Percentiles rank a stretch among this genome's conserved stretches.
phyloP scores from a whole-genome alignment of 2,888 invertebrate species.

The Doris montereyensis region DNA sequence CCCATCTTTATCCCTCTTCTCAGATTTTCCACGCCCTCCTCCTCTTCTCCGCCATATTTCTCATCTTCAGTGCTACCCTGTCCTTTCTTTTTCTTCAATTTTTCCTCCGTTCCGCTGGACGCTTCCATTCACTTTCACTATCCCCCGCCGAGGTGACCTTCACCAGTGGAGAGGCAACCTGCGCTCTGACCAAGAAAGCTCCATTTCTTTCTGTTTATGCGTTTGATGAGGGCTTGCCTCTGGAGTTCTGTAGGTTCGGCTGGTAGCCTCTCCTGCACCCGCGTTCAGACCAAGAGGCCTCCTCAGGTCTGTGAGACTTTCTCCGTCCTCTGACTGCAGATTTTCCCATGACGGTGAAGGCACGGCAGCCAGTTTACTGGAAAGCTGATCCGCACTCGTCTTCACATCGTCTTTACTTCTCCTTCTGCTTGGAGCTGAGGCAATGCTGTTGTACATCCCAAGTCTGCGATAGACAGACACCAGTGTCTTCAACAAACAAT shows the following conservation, averaged over 20 bases:
- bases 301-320: neutral
- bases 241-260: slow-evolving; percentile 20
- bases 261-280: neutral
- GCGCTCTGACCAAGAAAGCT: slow-evolving; percentile 37
- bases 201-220: slow-evolving; percentile 10
- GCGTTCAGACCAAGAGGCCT: slow-evolving; percentile 37
- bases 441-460: slow-evolving; percentile 26
- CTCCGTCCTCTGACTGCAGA: too few relatives aligned
- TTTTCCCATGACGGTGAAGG: too few relatives aligned
- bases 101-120: neutral
- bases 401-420: too few relatives aligned
- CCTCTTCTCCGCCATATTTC: slow-evolving; percentile 4
- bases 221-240: slow-evolving; percentile 24
- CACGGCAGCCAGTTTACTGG: too few relatives aligned
- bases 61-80: too few relatives aligned
- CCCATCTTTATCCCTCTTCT: slow-evolving; percentile 23
- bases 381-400: too few relatives aligned
- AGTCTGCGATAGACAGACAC: slow-evolving; percentile 35
- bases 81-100: neutral
- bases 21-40: slow-evolving; percentile 14
- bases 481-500: slow-evolving; percentile 24
- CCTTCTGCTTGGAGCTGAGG: neutral
- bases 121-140: neutral
- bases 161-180: slow-evolving; percentile 33
- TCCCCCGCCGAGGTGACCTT: neutral